These are phyloP conservation scores for Hestina assimilis DNA, from an alignment of 1,140 invertebrate genomes.

Conservation along the genomic window DNA sequence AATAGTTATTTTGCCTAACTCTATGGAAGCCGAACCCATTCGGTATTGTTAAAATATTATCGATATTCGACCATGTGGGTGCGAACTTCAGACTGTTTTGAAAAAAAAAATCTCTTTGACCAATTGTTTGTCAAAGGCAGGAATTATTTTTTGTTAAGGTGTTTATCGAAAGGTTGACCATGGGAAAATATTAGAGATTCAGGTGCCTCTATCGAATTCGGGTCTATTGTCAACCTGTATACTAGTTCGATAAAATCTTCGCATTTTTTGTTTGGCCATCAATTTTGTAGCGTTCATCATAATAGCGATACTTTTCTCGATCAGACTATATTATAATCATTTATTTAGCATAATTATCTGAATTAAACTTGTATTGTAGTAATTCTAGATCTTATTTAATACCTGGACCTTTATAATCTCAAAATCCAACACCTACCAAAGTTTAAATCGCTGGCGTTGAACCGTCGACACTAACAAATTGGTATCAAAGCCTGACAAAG, in stretches of 20 bases:
- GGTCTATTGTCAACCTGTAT: constrained; percentile 64
- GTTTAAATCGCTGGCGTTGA: constrained; percentile 70
- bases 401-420: constrained; percentile 32
- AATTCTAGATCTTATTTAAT: constrained; percentile 33
- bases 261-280: constrained; percentile 40
- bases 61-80: constrained; percentile 56
- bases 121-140: constrained; percentile 72
- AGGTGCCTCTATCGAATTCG: constrained; percentile 64
- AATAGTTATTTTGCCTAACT: constrained; percentile 72
- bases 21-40: constrained; percentile 53
- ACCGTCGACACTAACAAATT: constrained; percentile 75
- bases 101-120: constrained; percentile 70
- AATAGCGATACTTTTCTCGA: neutral
- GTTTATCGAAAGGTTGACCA: constrained; percentile 73
- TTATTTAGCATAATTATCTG: no score
- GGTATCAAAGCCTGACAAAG: constrained; percentile 76
- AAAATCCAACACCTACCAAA: constrained; percentile 58
- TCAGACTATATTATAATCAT: neutral
- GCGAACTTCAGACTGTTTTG: constrained; percentile 60
- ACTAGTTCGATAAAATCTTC: constrained; percentile 47
- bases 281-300: constrained; percentile 6
- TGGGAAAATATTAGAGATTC: constrained; percentile 74
- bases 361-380: constrained; percentile 23
- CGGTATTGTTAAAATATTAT: constrained; percentile 62
- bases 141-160: constrained; percentile 64